These are phyloP conservation scores for Uromys caudimaculatus DNA, from an alignment of 2,797 vertebrate species.

Conservation along the genomic window DNA sequence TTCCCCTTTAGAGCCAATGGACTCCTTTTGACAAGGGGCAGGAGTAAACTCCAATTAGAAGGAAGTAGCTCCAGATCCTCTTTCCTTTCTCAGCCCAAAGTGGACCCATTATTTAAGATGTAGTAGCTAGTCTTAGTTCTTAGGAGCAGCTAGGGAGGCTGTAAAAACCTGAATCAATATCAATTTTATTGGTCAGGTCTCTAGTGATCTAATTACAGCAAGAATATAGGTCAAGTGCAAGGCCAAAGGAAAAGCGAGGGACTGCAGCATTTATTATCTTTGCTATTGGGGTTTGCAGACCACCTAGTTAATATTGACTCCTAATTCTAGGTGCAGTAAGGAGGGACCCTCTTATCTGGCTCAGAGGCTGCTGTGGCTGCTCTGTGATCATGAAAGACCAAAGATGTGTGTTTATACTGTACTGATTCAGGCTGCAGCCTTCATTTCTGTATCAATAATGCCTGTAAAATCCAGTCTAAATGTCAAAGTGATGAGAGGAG, in stretches of 20 bases:
- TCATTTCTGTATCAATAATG: not conserved
- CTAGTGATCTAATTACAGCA: slow-evolving; percentile 67
- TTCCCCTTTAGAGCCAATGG: not conserved
- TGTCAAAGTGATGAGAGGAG: not conserved
- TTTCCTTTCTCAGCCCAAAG: slow-evolving; percentile 3
- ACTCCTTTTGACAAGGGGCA: not conserved
- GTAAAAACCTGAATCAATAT: slow-evolving; percentile 48
- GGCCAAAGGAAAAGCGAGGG: not conserved
- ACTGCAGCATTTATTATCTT: not conserved
- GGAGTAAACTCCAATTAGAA: not conserved
- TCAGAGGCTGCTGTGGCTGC: not conserved
- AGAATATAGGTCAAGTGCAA: not conserved
- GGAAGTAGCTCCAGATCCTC: not conserved
- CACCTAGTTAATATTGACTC: not conserved
- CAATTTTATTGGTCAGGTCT: slow-evolving; percentile 18
- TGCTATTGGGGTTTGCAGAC: not conserved
- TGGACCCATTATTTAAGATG: not conserved
- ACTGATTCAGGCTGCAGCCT: not conserved
- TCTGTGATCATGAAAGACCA: not conserved
- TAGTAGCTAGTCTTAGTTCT: slow-evolving; percentile 8
- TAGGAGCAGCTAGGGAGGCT: not conserved
- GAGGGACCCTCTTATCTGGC: not conserved
- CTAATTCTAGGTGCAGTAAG: not conserved
- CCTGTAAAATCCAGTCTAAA: not conserved
- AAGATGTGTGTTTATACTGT: not conserved